phyloP scores from a whole-genome alignment of 1,140 invertebrate genomes.

The Pararge aegeria region DNA sequence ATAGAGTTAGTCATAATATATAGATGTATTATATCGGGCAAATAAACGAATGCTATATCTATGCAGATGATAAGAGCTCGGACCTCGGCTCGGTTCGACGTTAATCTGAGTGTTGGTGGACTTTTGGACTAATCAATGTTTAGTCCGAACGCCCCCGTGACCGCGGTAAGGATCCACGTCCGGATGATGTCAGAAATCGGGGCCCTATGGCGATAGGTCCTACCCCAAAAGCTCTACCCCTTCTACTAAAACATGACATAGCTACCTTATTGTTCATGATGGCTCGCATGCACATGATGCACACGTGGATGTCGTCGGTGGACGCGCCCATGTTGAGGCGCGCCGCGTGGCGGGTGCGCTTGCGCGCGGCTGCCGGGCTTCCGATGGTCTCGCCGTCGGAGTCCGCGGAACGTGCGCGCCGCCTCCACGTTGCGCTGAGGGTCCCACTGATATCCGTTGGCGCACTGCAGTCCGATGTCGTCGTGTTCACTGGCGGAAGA shows the following conservation, averaged over 20 bases:
- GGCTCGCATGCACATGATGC: conserved; percentile 98
- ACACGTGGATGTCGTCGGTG: conserved; percentile 99
- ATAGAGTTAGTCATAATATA: too few relatives aligned
- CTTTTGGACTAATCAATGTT: too few relatives aligned
- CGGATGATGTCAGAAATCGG: too few relatives aligned
- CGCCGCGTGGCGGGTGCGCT: conserved; percentile 91
- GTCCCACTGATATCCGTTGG: conserved; percentile 46
- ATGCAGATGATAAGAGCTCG: too few relatives aligned
- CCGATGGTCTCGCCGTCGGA: conserved; percentile 47
- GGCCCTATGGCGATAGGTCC: not conserved
- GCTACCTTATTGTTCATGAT: conserved; percentile 99
- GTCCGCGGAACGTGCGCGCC: conserved; percentile 54
- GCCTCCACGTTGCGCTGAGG: conserved; percentile 48
- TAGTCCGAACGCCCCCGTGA: not conserved
- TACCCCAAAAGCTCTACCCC: too few relatives aligned
- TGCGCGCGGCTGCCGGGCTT: conserved; percentile 63
- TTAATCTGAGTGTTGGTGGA: too few relatives aligned
- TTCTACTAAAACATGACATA: too few relatives aligned
- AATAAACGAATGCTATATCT: too few relatives aligned
- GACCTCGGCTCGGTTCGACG: too few relatives aligned
- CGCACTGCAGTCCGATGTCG: conserved; percentile 63
- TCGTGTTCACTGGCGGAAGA: conserved; percentile 50
- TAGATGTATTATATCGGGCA: too few relatives aligned
- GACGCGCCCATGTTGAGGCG: conserved; percentile 98
- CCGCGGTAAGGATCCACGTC: too few relatives aligned